A percentile compares a stretch with the other conserved stretches of the same genome.
These are phyloP conservation scores for Cordilura impudica DNA, from an alignment of 2,888 invertebrate genomes.

Conservation along the genomic window DNA sequence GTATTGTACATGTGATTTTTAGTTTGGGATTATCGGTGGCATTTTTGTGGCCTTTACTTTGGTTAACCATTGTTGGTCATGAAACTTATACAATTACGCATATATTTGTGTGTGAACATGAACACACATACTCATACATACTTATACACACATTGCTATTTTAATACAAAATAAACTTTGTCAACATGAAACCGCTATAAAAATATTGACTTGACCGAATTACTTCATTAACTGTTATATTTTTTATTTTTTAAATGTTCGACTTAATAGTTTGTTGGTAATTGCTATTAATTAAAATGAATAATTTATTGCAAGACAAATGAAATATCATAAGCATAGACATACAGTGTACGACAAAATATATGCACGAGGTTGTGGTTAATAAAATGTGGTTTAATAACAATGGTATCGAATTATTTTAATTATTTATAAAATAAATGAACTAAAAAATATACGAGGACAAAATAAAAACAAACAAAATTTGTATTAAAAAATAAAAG, in stretches of 20 bases:
- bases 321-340: no score
- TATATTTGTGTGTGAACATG: conserved; percentile 20
- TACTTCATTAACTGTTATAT: conserved; percentile 73
- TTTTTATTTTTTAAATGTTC: conserved; percentile 57
- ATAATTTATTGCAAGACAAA: not conserved
- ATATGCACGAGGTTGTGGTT: no score
- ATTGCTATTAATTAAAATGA: conserved; percentile 37
- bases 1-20: conserved; percentile 69
- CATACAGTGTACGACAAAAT: no score
- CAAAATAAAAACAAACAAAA: no score
- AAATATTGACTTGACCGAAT: conserved; percentile 73
- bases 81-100: conserved; percentile 56
- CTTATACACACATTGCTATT: conserved; percentile 8
- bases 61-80: conserved; percentile 77
- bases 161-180: conserved; percentile 66
- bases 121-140: not conserved
- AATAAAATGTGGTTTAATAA: no score
- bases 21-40: conserved; percentile 76
- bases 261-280: conserved; percentile 3
- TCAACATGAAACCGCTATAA: conserved; percentile 71
- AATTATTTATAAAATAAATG: no score
- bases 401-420: no score
- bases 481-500: no score
- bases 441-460: no score
- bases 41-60: conserved; percentile 76